Percentiles rank a stretch among this genome's conserved stretches.
phyloP scores from a whole-genome alignment of 2,113 vertebrate genomes.

The Parus major region DNA sequence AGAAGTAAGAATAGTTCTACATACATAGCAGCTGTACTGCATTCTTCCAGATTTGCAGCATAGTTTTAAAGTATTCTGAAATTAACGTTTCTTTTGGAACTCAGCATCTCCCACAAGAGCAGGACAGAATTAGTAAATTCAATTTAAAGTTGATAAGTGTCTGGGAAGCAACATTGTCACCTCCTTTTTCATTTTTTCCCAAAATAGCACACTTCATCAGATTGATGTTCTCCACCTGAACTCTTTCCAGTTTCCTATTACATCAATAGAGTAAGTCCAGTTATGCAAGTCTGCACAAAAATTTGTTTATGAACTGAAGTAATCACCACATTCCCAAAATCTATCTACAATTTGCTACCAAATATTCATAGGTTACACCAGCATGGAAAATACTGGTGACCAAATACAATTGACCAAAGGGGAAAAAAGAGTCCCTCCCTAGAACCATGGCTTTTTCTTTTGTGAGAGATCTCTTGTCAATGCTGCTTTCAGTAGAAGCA shows the following conservation, averaged over 20 bases:
- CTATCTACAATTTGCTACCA: not conserved
- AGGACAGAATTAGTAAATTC: not conserved
- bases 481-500: not conserved
- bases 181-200: not conserved
- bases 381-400: not conserved
- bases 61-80: not conserved
- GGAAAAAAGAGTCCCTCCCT: not conserved
- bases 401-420: not conserved
- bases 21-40: rapidly evolving
- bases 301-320: not conserved
- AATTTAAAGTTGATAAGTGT: not conserved
- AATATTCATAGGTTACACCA: not conserved
- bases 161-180: not conserved
- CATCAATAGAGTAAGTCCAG: not conserved
- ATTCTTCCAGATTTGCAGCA: not conserved
- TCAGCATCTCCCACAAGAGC: not conserved
- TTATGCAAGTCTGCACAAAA: not conserved
- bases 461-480: not conserved
- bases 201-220: not conserved
- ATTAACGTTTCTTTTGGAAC: not conserved
- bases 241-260: not conserved
- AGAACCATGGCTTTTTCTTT: rapidly evolving
- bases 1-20: not conserved
- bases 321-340: not conserved
- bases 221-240: not conserved